phyloP scores from a whole-genome alignment of 2,113 vertebrate species.

The Leptobrachium ailaonicum region DNA sequence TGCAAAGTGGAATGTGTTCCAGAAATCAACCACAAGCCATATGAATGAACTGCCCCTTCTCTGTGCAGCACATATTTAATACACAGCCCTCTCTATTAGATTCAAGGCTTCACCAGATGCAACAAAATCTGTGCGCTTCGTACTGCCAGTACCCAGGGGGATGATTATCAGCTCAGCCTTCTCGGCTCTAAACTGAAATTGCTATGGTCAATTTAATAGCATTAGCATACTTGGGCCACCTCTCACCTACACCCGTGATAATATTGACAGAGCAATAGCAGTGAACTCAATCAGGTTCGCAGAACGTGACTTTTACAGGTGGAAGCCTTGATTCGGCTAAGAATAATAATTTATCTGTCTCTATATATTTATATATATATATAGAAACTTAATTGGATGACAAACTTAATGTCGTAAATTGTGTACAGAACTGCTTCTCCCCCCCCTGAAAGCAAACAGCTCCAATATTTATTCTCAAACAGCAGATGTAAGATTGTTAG shows the following conservation, averaged over 20 bases:
- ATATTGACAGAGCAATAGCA: conserved; percentile 1
- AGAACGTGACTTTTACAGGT: neutral
- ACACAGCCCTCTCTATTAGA: neutral
- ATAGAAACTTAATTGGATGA: too few relatives aligned
- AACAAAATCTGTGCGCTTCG: conserved; percentile 21
- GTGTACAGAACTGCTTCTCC: too few relatives aligned
- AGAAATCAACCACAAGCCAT: conserved; percentile 20
- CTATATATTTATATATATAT: too few relatives aligned
- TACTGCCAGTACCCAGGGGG: conserved; percentile 21
- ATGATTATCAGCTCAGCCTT: conserved; percentile 24
- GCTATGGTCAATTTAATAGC: conserved; percentile 24
- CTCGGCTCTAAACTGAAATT: conserved; percentile 25
- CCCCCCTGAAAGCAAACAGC: neutral
- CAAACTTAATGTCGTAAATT: too few relatives aligned
- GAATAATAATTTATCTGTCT: neutral
- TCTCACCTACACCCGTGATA: neutral
- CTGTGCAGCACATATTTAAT: conserved; percentile 13
- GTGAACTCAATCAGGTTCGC: neutral
- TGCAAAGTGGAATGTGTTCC: conserved; percentile 30
- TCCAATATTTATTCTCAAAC: neutral
- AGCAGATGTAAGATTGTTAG: neutral
- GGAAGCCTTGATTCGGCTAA: neutral
- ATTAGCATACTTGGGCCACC: conserved; percentile 12
- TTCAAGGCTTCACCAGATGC: conserved; percentile 19
- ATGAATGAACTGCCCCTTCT: conserved; percentile 15